phyloP scores from a whole-genome alignment of 1,140 invertebrate species.

The Bombus impatiens region DNA sequence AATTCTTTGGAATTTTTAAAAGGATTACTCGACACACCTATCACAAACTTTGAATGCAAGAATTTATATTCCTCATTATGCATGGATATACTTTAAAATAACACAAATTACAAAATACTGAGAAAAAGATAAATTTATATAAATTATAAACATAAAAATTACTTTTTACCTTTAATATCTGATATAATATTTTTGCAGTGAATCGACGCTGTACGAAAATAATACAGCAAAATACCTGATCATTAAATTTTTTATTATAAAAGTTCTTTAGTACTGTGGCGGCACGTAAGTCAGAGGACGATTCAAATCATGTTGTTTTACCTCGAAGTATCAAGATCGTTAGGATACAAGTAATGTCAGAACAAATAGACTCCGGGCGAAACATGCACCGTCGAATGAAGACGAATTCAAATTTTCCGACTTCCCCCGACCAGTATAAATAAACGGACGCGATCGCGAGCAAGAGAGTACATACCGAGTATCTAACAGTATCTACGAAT shows the following conservation, averaged over 20 bases:
- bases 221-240: slow-evolving; percentile 87
- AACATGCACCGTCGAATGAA: no score
- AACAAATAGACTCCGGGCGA: no score
- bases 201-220: slow-evolving; percentile 92
- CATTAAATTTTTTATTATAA: slow-evolving; percentile 72
- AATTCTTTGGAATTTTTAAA: slow-evolving; percentile 83
- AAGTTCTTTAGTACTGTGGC: slow-evolving; percentile 79
- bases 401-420: no score
- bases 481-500: no score
- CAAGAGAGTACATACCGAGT: no score
- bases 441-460: no score
- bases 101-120: slow-evolving; percentile 38
- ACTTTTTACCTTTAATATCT: slow-evolving; percentile 86
- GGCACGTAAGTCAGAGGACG: no score
- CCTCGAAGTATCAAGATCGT: no score
- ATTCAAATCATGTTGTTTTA: no score
- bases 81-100: slow-evolving; percentile 76
- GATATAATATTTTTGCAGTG: slow-evolving; percentile 89
- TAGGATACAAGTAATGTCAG: no score
- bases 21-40: slow-evolving; percentile 84
- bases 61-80: slow-evolving; percentile 82
- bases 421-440: no score
- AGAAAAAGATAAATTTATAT: neutral
- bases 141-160: slow-evolving; percentile 33
- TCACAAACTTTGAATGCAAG: slow-evolving; percentile 87